phyloP scores from a whole-genome alignment of 2,797 vertebrate genomes.

The Pyrocephalus nanus region DNA sequence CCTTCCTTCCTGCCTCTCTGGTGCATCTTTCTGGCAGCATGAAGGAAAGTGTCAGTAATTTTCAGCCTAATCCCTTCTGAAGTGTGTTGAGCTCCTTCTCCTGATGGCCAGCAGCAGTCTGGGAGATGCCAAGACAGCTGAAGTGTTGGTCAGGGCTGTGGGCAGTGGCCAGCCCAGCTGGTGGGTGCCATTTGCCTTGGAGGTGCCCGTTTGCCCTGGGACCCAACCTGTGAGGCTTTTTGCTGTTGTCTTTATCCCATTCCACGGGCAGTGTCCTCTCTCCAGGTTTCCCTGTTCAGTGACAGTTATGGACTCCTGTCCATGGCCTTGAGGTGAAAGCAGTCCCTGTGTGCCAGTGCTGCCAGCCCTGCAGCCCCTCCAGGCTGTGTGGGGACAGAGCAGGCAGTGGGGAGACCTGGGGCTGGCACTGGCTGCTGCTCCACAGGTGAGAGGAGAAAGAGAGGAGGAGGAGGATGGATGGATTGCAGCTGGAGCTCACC shows the following conservation, averaged over 20 bases:
- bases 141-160: not conserved
- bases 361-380: not conserved
- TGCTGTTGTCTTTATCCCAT: not conserved
- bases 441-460: not conserved
- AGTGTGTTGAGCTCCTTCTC: not conserved
- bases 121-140: not conserved
- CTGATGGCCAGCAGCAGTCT: not conserved
- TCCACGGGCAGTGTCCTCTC: not conserved
- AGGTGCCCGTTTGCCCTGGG: not conserved
- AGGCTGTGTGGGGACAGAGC: not conserved
- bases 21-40: not conserved
- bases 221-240: accelerated
- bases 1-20: accelerated
- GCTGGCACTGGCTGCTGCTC: not conserved
- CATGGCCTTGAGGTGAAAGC: not conserved
- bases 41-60: not conserved
- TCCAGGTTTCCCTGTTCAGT: not conserved
- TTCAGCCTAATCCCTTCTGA: not conserved
- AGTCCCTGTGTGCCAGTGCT: accelerated
- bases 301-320: not conserved
- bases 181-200: accelerated
- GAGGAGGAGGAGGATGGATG: not conserved
- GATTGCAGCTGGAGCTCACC: not conserved
- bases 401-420: accelerated
- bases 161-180: not conserved